These are phyloP conservation scores for Aquatica leii DNA, from an alignment of 2,888 invertebrate genomes.

Conservation along the genomic window DNA sequence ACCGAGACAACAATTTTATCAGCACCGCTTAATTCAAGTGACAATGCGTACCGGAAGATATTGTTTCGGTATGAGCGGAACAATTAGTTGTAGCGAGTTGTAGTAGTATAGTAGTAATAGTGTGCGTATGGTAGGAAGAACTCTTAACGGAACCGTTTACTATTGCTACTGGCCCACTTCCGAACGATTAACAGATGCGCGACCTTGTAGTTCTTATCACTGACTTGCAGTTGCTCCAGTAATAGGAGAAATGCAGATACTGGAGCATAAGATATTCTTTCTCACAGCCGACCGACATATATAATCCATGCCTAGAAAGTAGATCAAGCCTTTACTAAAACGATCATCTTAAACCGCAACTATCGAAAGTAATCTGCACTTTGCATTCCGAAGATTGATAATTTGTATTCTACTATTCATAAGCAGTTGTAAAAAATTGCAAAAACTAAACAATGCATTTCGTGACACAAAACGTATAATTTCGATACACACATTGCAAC, in stretches of 20 bases:
- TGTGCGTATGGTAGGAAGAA: slow-evolving; percentile 13
- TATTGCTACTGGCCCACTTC: slow-evolving; percentile 43
- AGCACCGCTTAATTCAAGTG: too few relatives aligned
- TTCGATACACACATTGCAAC: slow-evolving; percentile 13
- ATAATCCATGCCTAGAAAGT: slow-evolving; percentile 33
- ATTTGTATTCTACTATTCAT: too few relatives aligned
- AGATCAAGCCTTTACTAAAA: slow-evolving; percentile 24
- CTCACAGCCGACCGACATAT: slow-evolving; percentile 36
- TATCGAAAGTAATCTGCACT: neutral
- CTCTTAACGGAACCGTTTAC: slow-evolving; percentile 41
- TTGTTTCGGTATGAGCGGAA: too few relatives aligned
- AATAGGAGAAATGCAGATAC: slow-evolving; percentile 46
- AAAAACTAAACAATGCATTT: slow-evolving; percentile 3
- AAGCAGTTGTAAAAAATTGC: too few relatives aligned
- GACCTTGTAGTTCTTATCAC: slow-evolving; percentile 47
- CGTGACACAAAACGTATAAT: too few relatives aligned
- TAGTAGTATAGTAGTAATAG: neutral
- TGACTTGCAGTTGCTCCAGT: slow-evolving; percentile 39
- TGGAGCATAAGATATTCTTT: slow-evolving; percentile 31
- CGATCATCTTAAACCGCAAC: slow-evolving; percentile 9
- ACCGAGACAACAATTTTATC: too few relatives aligned
- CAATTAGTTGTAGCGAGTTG: too few relatives aligned
- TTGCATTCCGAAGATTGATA: too few relatives aligned
- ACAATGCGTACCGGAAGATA: too few relatives aligned
- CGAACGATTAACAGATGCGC: slow-evolving; percentile 35